Percentiles rank a stretch among this genome's conserved stretches.
Conservation (phyloP, 2,113 vertebrate genomes). For the Poeciliopsis turrubarensis region DNA sequence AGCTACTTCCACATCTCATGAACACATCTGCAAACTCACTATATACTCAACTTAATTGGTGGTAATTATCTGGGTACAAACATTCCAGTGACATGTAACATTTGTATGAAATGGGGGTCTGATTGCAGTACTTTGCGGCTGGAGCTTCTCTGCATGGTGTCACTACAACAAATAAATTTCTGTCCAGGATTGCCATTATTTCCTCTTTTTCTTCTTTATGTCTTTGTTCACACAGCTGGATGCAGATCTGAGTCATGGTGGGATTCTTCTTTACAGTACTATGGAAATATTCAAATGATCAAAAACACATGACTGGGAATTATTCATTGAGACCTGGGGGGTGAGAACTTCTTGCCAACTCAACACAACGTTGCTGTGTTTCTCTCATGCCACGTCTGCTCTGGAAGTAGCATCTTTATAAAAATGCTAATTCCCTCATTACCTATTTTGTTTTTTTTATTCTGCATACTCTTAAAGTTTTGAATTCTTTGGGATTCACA, state of each 20-base stretch:
- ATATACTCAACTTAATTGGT: conserved; percentile 29
- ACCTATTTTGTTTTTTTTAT: neutral
- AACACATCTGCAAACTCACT: conserved; percentile 42
- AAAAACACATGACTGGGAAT: conserved; percentile 64
- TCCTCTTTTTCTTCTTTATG: conserved; percentile 26
- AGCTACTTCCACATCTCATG: neutral
- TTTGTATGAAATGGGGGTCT: conserved; percentile 56
- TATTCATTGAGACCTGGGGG: conserved; percentile 57
- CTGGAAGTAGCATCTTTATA: conserved; percentile 21
- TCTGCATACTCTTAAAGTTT: conserved; percentile 28
- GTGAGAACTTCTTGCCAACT: conserved; percentile 43
- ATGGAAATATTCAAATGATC: conserved; percentile 67
- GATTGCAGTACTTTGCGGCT: conserved; percentile 42
- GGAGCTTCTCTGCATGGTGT: conserved; percentile 52
- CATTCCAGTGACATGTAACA: conserved; percentile 30
- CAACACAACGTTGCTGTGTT: conserved; percentile 15
- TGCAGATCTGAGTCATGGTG: conserved; percentile 61
- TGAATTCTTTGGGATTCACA: conserved; percentile 25
- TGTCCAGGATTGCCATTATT: conserved; percentile 26
- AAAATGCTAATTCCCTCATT: conserved; percentile 48
- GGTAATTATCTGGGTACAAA: conserved; percentile 53
- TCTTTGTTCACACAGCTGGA: conserved; percentile 57
- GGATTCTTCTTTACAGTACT: conserved; percentile 39
- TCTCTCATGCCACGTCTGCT: conserved; percentile 49
- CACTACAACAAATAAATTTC: conserved; percentile 27